Conservation (phyloP, 2,797 vertebrate species). For the Neostethus bicornis region DNA sequence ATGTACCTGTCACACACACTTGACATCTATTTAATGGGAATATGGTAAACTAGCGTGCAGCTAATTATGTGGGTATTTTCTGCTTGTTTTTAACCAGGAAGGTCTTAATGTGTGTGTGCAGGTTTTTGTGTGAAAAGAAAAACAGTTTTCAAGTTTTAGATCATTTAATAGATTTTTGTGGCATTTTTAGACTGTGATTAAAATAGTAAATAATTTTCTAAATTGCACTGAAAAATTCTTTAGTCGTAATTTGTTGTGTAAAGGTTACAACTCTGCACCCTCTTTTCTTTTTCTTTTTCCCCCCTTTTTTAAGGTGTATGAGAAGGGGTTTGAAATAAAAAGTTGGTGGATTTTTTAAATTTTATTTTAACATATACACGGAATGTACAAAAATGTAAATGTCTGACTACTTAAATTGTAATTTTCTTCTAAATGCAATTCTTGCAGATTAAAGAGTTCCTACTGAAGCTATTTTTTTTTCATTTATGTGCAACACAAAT, state of each 20-base stretch:
- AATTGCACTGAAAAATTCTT: not conserved
- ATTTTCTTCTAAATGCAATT: no score
- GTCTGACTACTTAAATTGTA: no score
- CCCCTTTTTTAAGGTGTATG: not conserved
- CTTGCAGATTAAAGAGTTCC: no score
- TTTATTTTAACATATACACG: no score
- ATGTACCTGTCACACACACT: conserved; percentile 24
- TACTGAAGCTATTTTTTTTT: no score
- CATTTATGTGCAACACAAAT: no score
- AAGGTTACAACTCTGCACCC: not conserved
- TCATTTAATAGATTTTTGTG: not conserved
- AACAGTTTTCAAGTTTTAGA: not conserved
- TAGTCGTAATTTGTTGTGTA: not conserved
- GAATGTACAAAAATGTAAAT: no score
- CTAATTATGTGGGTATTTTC: conserved; percentile 30
- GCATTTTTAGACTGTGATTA: not conserved
- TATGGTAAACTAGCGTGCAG: conserved; percentile 24
- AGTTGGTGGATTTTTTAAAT: no score
- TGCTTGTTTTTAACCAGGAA: not conserved
- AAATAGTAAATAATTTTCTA: not conserved
- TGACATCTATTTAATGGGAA: conserved; percentile 44
- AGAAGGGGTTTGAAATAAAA: no score
- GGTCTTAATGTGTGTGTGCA: not conserved
- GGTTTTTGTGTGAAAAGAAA: not conserved
- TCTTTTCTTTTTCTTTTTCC: not conserved